A percentile compares a stretch with the other conserved stretches of the same genome.
These are phyloP conservation scores for Staurois parvus DNA, from an alignment of 2,797 vertebrate species.

Conservation along the genomic window DNA sequence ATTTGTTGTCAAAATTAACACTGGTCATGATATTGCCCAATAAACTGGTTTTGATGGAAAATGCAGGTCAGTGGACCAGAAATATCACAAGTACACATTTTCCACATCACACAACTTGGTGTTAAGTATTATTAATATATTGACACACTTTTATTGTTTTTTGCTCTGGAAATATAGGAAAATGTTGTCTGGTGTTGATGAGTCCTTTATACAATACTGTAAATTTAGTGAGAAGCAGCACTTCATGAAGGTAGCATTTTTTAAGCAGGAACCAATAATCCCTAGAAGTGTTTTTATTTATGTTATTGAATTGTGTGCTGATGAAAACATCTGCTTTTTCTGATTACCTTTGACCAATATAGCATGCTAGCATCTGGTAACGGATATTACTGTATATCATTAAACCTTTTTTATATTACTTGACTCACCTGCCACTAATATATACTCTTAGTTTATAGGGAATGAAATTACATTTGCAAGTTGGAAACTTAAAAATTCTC, in stretches of 20 bases:
- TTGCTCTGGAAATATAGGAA: not conserved
- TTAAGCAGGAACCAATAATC: conserved; percentile 16
- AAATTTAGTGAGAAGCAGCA: conserved; percentile 12
- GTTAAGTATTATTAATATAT: not conserved
- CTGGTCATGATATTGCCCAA: not conserved
- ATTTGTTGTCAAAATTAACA: no score
- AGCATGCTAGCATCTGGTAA: conserved; percentile 34
- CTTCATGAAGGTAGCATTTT: conserved; percentile 16
- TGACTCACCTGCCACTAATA: conserved; percentile 41
- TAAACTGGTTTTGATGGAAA: not conserved
- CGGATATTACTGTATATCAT: conserved; percentile 45
- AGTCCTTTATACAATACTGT: not conserved
- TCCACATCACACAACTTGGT: not conserved
- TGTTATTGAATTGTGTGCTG: conserved; percentile 10
- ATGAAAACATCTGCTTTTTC: conserved; percentile 50
- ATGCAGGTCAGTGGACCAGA: not conserved
- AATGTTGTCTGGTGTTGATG: no score
- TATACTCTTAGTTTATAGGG: conserved; percentile 30
- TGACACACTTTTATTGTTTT: not conserved
- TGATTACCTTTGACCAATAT: conserved; percentile 22
- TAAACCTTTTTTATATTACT: conserved; percentile 38
- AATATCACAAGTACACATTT: not conserved
- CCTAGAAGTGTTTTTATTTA: not conserved
- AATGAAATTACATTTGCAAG: conserved; percentile 40
- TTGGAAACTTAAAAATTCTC: conserved; percentile 26